Conservation (phyloP, 2,797 vertebrate species). For the Tympanoctomys barrerae region DNA sequence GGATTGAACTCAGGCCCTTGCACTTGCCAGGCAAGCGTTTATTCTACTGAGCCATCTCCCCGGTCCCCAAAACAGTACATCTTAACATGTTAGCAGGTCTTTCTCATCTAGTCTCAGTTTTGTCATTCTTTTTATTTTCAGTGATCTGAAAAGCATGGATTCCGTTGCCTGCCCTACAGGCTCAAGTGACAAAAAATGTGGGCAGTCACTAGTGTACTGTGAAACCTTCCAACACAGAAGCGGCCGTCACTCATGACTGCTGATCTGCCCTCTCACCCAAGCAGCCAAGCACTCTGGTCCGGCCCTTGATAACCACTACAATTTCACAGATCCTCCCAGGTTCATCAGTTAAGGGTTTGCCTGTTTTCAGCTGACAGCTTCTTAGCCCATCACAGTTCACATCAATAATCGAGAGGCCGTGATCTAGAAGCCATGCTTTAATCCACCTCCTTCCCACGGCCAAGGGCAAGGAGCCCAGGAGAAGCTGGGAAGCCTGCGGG, state of each 20-base stretch:
- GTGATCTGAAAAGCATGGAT: not conserved
- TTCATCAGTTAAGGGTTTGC: not conserved
- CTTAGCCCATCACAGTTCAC: not conserved
- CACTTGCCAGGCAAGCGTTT: no score
- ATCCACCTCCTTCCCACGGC: not conserved
- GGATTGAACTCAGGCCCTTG: no score
- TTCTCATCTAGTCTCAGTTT: not conserved
- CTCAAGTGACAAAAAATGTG: not conserved
- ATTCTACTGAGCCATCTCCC: no score
- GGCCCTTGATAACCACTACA: not conserved
- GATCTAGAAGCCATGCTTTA: not conserved
- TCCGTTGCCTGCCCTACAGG: not conserved
- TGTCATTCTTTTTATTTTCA: constrained; percentile 37
- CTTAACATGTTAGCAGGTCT: not conserved
- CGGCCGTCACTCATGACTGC: not conserved
- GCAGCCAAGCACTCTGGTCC: not conserved
- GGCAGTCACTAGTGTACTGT: not conserved
- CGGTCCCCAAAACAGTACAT: not conserved
- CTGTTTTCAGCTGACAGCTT: not conserved
- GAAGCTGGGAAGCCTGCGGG: not conserved
- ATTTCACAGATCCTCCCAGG: not conserved
- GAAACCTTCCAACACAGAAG: not conserved
- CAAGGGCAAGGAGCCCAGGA: not conserved
- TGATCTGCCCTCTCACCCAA: not conserved
- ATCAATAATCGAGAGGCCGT: not conserved